A percentile compares a stretch with the other conserved stretches of the same genome.
These are phyloP conservation scores for Calephelis nemesis DNA, from an alignment of 1,140 invertebrate species.

Conservation along the genomic window DNA sequence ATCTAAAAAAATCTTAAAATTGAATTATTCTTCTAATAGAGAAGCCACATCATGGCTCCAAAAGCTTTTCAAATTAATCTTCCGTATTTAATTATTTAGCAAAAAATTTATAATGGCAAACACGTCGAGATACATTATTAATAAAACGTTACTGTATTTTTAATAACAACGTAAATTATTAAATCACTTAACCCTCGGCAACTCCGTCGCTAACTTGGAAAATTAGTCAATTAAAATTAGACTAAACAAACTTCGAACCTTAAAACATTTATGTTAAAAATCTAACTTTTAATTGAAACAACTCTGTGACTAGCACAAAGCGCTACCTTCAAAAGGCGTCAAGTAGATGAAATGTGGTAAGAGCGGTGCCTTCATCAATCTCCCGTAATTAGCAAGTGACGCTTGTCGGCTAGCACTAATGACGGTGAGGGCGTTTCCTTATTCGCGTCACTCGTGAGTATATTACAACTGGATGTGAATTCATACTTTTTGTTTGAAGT, in stretches of 20 bases:
- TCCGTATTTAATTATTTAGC: too few relatives aligned
- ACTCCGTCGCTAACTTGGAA: not conserved
- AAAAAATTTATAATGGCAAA: too few relatives aligned
- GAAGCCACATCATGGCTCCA: too few relatives aligned
- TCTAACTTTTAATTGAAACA: constrained; percentile 10
- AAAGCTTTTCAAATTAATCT: too few relatives aligned
- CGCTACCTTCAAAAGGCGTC: constrained; percentile 17
- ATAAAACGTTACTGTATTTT: too few relatives aligned
- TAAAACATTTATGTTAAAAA: constrained; percentile 13
- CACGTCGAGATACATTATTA: too few relatives aligned
- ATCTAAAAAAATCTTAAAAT: too few relatives aligned
- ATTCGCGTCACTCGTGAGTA: not conserved
- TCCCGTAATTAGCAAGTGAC: constrained; percentile 57
- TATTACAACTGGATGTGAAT: not conserved
- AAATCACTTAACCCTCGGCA: not conserved
- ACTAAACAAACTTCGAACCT: not conserved
- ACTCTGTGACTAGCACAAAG: constrained; percentile 18
- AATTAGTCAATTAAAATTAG: constrained; percentile 3
- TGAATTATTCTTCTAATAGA: too few relatives aligned
- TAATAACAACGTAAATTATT: not conserved
- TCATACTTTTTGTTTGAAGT: not conserved
- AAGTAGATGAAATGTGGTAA: constrained; percentile 38
- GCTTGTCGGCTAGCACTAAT: constrained; percentile 50
- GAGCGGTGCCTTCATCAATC: constrained; percentile 51
- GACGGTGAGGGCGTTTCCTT: constrained; percentile 46